Base-by-base conservation (phyloP, 1,140 invertebrate genomes). In the Carcinoscorpius rotundicauda region DNA sequence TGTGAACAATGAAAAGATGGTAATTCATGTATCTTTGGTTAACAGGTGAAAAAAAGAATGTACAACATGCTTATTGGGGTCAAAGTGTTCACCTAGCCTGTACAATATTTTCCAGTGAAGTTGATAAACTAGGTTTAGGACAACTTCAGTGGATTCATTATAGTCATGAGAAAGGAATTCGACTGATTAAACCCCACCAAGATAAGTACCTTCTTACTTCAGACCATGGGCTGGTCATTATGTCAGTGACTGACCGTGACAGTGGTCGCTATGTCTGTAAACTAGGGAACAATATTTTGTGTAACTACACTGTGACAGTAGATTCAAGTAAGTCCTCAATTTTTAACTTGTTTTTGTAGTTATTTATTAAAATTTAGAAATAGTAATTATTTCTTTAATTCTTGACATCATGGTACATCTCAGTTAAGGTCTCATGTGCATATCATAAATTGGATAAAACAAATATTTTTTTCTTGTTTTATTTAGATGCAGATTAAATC, bases 201-300 rank as follows among this genome's bases (percentile, higher is more conserved):
- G 91, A 93, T 73, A 95, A 94, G 74, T 93, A 93, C 76, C 91
- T 95, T 71, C 88, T 92, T 74, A 95, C 91, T 3, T 89, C 88
- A 8, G 91, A 94, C 73, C 86, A 91, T 72, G 91, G 92, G 1
- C 77, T 96, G 69, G 88, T 96, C 55, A 91, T 96, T 65, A 85
- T 95, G 63, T 86, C 88, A 8, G 88, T 93, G 61, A 89, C 85
- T 64, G 91, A 94, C 76, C 85, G 85, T 60, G 91, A 95, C 76
- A 88, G 87, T 9, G 91, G 91, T 4, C 83, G 89, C 67, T 94
- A 93, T 75, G 91, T 93, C 76, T 94, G 91, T 74, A 90, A 88
- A 83, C 83, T 94, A 70, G 69, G 89, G 53, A 87, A 87, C 3
- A 75, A 89, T 3, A 81, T 92, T 3, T 79, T 95, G 3, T 94